Base-by-base conservation (phyloP, 1,140 invertebrate genomes). In the Eriosoma lanigerum region DNA sequence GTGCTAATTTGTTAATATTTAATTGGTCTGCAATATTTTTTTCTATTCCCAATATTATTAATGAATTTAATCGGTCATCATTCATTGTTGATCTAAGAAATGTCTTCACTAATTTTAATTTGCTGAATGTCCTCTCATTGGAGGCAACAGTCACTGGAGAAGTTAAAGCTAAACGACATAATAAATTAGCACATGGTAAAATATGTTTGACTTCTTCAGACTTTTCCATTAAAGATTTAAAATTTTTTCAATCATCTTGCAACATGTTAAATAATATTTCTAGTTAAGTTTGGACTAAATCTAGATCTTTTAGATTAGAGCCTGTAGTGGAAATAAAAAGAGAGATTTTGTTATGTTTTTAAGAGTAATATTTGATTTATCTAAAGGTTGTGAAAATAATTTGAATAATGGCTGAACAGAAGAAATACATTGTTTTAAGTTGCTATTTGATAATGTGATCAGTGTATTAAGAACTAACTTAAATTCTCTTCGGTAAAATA, bases 51-150 rank as follows among this genome's bases (percentile, higher is more conserved):
- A 54, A 54, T 54, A 54, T 21, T 54, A 54, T 19, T 54, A 54
- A 54, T 19, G 19, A 54, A 54, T 54, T 54, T 54, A 54, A 54
- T 9, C 52, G 19, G 52, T 54, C 70, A 52, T 75, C 24, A 29
- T 21, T 52, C 54, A 78, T 58, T 8, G 52, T 78, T 54, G 26
- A 38, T 58, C 75, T 38, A 4, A 78, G 54, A 56, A 38, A 46
- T 58, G 26, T 62, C 44, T 78, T 78, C 56, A 78, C 56, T 29
- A 38, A 58, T 78, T 78, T 60, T 38, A 78, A 54, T 26, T 29
- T 58, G 44, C 75, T 78, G 75, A 78, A 78, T 32, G 46, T 21
- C 26, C 56, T 29, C 44, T 78, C 38, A 38, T 78, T 62, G 4
- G 21, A 54, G 52, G 75, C 54, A 56, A 78, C 56, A 38, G 56